These are phyloP conservation scores for Pocillopora damicornis DNA, from an alignment of 64 coral and sea anemone species.

Conservation along the genomic window DNA sequence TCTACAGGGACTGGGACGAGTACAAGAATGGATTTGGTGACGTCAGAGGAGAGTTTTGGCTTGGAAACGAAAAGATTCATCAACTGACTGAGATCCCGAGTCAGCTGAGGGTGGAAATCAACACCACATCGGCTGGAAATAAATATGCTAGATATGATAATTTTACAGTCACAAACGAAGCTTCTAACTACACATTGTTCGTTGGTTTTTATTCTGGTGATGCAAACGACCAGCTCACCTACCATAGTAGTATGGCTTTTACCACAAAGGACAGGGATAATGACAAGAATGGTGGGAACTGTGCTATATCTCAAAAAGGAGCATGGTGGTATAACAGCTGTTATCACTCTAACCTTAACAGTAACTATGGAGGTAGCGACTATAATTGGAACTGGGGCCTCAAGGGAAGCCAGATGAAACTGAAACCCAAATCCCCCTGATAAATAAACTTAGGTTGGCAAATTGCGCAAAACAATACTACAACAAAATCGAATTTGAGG, in stretches of 20 bases:
- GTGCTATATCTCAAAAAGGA: not conserved
- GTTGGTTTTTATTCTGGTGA: constrained; percentile 43
- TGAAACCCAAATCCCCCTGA: not conserved
- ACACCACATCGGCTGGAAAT: not conserved
- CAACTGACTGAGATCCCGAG: constrained; percentile 18
- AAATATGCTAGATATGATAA: constrained; percentile 39
- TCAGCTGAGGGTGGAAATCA: constrained; percentile 5
- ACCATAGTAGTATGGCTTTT: constrained; percentile 31
- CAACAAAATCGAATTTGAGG: not conserved
- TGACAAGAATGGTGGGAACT: constrained; percentile 12
- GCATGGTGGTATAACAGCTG: constrained; percentile 64
- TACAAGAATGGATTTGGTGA: constrained; percentile 17
- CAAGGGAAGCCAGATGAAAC: not conserved
- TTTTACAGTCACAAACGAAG: constrained; percentile 31
- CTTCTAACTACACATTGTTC: constrained; percentile 19
- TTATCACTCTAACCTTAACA: constrained; percentile 1
- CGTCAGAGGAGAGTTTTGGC: constrained; percentile 16
- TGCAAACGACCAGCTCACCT: not conserved
- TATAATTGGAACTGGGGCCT: not conserved
- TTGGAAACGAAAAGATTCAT: constrained; percentile 30
- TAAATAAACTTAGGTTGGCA: not conserved
- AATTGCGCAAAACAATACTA: not conserved
- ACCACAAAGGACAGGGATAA: constrained; percentile 55
- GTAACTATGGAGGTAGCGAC: not conserved
- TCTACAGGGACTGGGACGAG: constrained; percentile 4